Conservation (phyloP, 2,797 vertebrate species). For the Myotis planiceps region DNA sequence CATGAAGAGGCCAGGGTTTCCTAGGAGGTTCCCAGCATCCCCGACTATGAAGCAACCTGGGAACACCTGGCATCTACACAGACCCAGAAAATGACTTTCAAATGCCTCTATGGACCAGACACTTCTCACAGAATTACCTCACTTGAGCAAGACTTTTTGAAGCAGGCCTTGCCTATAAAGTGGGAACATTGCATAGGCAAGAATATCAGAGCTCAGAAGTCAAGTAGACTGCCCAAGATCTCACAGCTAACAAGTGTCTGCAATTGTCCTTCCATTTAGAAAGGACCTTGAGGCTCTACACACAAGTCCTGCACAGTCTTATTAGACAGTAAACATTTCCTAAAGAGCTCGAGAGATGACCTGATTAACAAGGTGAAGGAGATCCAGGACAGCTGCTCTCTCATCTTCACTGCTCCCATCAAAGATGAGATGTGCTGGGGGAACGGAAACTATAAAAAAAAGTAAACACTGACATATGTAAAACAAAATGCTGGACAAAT, state of each 20-base stretch:
- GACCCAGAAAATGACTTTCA: not conserved
- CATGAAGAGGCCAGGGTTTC: not conserved
- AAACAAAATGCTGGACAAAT: constrained; percentile 62
- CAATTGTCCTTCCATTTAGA: not conserved
- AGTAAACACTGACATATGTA: constrained; percentile 65
- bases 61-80: not conserved
- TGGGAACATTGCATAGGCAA: constrained; percentile 6
- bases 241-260: not conserved
- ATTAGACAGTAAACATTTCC: not conserved
- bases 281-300: not conserved
- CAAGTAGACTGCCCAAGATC: not conserved
- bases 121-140: not conserved
- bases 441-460: not conserved
- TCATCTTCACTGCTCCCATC: not conserved
- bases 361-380: not conserved
- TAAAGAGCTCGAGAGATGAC: not conserved
- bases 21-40: not conserved
- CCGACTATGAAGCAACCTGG: not conserved
- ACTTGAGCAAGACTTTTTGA: not conserved
- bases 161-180: not conserved
- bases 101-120: not conserved
- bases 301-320: not conserved
- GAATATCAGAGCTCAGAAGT: not conserved
- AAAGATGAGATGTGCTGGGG: not conserved
- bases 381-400: not conserved